Evolutionary conservation across 1,140 invertebrate genomes (phyloP), one percentile per base, ranked within the genome.

Genomic region (Aphelenchoides avenae): DNA sequence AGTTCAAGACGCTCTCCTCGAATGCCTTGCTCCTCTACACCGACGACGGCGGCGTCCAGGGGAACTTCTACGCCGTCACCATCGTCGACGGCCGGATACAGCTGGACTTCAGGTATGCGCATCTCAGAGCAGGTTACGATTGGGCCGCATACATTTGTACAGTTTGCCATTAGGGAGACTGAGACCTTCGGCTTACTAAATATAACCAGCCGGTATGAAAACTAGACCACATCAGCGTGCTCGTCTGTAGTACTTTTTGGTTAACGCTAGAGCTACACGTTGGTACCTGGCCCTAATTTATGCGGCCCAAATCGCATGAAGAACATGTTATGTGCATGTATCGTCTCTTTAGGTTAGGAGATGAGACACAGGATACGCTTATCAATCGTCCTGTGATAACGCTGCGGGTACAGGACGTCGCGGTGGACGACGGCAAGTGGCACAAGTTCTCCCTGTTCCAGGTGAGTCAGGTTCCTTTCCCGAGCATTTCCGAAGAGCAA

Each of bases 51-150:
- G 89, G 89, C 9, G 88, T 87, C 15, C 88, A 89, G 18, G 64
- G 64, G 70, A 89, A 94, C 77, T 96, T 94, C 80, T 90, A 95
- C 78, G 89, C 93, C 79, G 78, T 95, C 44, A 94, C 92, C 75
- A 80, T 97, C 13, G 87, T 94, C 4, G 89, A 91, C 73, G 89
- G 90, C 20, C 85, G 85, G 0, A 79, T 94, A n/a, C 80, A 89
- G 43, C 78, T 93, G 60, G 81, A 89, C 58, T 89, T 89, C 78
- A 89, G 91, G 78, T n/a, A n/a, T n/a, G n/a, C n/a, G n/a, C n/a
- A n/a, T n/a, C n/a, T n/a, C n/a, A n/a, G n/a, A n/a, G n/a, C n/a
- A n/a, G n/a, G n/a, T n/a, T n/a, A n/a, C 81, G 90, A 47, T 87
- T 87, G 6, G 86, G 87, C 27, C 87, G 88, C 29, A 20, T 22